These are phyloP conservation scores for Anagyrus pseudococci DNA, from an alignment of 2,888 invertebrate species.

Conservation along the genomic window DNA sequence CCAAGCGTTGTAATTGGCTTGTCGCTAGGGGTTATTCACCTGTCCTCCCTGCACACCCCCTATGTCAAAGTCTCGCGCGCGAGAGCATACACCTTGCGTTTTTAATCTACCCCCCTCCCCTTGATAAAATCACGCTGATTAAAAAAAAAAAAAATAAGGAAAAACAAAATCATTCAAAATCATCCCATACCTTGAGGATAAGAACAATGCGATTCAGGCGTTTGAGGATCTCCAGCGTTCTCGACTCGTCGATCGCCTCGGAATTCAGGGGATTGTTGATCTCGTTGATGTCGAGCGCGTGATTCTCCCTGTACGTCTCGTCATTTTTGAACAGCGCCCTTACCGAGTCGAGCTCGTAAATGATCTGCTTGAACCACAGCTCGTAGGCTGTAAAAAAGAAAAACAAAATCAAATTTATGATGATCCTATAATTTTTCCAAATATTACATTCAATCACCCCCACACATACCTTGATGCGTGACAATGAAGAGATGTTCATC, in stretches of 20 bases:
- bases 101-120: not conserved
- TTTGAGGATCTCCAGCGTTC: conserved; percentile 91
- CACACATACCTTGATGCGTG: conserved; percentile 88
- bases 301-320: conserved; percentile 52
- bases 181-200: conserved; percentile 88
- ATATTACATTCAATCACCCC: not conserved
- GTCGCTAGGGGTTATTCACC: conserved; percentile 46
- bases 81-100: not conserved
- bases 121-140: not conserved
- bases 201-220: conserved; percentile 89
- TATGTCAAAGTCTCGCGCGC: not conserved
- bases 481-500: conserved; percentile 98
- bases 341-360: conserved; percentile 95
- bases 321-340: conserved; percentile 74
- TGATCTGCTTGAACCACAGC: conserved; percentile 99
- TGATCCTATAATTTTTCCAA: not conserved
- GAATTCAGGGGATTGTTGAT: conserved; percentile 23
- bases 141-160: not conserved
- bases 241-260: conserved; percentile 83
- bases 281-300: not conserved
- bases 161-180: too few relatives aligned
- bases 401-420: not conserved
- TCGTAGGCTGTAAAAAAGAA: conserved; percentile 85
- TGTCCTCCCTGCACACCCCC: conserved; percentile 3
- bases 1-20: conserved; percentile 51